Evolutionary conservation across 2,797 vertebrate genomes (phyloP).

Genomic region (Acanthis flammea): DNA sequence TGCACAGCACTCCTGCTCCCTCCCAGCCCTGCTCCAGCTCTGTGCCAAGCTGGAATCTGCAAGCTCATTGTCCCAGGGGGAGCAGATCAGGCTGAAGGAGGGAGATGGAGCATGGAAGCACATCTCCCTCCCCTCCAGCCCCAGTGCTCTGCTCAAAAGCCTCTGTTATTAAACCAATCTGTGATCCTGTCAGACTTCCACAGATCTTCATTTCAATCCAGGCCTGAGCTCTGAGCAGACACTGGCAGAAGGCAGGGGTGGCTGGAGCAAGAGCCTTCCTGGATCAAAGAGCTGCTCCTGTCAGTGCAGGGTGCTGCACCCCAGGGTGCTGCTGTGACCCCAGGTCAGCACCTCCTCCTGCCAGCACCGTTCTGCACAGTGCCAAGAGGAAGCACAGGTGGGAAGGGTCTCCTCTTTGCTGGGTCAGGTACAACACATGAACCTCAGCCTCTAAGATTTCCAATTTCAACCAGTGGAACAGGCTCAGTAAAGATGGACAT

Average conservation of each 20-base stretch:
- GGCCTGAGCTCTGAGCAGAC: conserved; percentile 10
- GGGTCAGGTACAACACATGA: neutral
- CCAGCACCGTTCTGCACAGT: rapidly evolving
- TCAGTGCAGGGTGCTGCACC: neutral
- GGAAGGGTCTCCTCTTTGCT: neutral
- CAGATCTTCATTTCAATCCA: conserved; percentile 33
- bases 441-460: rapidly evolving
- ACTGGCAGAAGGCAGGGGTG: neutral
- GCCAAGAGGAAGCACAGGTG: neutral
- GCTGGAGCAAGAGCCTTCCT: neutral
- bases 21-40: neutral
- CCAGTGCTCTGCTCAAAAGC: neutral
- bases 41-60: neutral
- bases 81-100: neutral
- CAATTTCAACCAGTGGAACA: neutral
- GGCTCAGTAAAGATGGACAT: neutral
- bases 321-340: neutral
- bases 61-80: neutral
- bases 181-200: conserved; percentile 43
- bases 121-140: neutral
- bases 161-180: conserved; percentile 40
- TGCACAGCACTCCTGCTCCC: neutral
- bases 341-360: neutral
- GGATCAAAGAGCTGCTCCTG: neutral
- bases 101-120: neutral